Percentiles rank a stretch among this genome's conserved stretches.
These are phyloP conservation scores for Chymomyza amoena DNA, from an alignment of 2,888 invertebrate species.

Conservation along the genomic window DNA sequence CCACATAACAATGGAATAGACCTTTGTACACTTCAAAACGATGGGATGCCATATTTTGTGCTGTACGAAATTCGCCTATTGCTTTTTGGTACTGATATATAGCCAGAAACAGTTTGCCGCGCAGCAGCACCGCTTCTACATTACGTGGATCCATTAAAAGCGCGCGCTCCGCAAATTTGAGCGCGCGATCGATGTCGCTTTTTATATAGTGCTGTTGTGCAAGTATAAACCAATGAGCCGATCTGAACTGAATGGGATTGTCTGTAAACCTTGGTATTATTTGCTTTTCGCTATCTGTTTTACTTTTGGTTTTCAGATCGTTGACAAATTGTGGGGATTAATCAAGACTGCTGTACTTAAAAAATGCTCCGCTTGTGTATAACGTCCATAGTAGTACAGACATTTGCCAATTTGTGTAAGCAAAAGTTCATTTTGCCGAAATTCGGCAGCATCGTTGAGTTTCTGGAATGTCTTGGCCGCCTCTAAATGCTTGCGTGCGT, in stretches of 20 bases:
- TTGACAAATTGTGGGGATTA: slow-evolving; percentile 82
- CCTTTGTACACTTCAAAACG: slow-evolving; percentile 86
- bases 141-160: slow-evolving; percentile 83
- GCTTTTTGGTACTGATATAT: slow-evolving; percentile 74
- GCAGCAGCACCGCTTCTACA: slow-evolving; percentile 86
- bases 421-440: slow-evolving; percentile 85
- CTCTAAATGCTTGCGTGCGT: slow-evolving; percentile 84
- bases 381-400: slow-evolving; percentile 86
- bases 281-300: slow-evolving; percentile 83
- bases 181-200: slow-evolving; percentile 83
- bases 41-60: slow-evolving; percentile 72
- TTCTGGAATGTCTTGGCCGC: slow-evolving; percentile 84
- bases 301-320: slow-evolving; percentile 80
- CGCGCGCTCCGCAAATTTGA: slow-evolving; percentile 87
- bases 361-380: slow-evolving; percentile 82
- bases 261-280: slow-evolving; percentile 79
- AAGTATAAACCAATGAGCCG: slow-evolving; percentile 88
- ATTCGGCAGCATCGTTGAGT: slow-evolving; percentile 83
- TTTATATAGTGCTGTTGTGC: slow-evolving; percentile 84
- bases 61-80: slow-evolving; percentile 66
- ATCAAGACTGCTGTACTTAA: slow-evolving; percentile 78
- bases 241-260: slow-evolving; percentile 79
- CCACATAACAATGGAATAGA: slow-evolving; percentile 86
- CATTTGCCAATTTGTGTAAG: slow-evolving; percentile 86
- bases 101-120: slow-evolving; percentile 79